Conservation (phyloP, 2,113 vertebrate genomes). For the Onychostruthus taczanowskii region DNA sequence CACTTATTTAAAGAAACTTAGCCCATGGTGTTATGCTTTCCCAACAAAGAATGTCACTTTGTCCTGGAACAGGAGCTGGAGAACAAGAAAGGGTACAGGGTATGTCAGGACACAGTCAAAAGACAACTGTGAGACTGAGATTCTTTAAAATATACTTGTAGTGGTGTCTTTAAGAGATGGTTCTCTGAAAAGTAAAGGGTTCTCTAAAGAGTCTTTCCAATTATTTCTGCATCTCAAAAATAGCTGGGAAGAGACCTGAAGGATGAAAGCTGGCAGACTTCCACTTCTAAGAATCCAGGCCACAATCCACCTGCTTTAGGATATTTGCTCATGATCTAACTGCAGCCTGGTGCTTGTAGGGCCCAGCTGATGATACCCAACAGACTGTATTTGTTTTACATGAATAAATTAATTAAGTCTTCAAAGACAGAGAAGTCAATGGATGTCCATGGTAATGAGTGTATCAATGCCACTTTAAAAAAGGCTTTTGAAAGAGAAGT, state of each 20-base stretch:
- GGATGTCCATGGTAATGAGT: neutral
- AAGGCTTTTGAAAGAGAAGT: neutral
- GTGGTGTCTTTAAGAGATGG: neutral
- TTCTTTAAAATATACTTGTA: neutral
- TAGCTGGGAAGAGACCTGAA: neutral
- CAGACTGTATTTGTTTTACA: neutral
- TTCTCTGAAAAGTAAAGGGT: neutral
- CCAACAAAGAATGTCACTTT: neutral
- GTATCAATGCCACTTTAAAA: neutral
- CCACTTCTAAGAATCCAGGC: neutral
- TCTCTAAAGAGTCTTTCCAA: constrained; percentile 2
- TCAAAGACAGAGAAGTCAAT: neutral
- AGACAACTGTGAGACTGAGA: neutral
- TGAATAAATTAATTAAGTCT: neutral
- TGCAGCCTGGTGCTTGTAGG: neutral
- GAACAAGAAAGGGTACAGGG: neutral
- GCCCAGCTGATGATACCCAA: neutral
- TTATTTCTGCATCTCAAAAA: neutral
- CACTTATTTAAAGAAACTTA: neutral
- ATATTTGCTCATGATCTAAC: constrained; percentile 13
- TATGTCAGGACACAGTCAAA: neutral
- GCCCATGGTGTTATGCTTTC: neutral
- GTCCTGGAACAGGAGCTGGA: neutral
- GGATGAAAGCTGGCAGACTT: neutral
- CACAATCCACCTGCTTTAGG: neutral